Evolutionary conservation across 2,113 vertebrate genomes (phyloP).

Genomic region (Labeo catla): DNA sequence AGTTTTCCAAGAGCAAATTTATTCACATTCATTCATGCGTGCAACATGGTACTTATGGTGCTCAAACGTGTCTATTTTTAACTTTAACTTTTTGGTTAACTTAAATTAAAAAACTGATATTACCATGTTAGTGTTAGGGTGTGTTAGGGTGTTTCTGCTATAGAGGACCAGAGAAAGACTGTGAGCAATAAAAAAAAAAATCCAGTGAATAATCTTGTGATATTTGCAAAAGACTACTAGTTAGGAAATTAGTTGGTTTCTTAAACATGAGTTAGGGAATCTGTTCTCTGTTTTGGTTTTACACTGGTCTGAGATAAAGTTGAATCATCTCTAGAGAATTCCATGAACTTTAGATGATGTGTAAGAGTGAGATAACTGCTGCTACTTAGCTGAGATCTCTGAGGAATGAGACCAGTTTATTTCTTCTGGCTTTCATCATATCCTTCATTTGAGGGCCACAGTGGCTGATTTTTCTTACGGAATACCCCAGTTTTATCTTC

Average conservation of each 20-base stretch:
- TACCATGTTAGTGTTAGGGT: neutral
- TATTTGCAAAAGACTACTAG: neutral
- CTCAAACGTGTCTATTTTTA: neutral
- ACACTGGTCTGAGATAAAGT: neutral
- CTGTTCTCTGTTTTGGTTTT: neutral
- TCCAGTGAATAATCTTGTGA: neutral
- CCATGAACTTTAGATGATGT: slow-evolving; percentile 22
- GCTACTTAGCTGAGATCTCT: slow-evolving; percentile 39
- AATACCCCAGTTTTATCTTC: slow-evolving; percentile 17
- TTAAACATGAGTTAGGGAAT: too few species aligned
- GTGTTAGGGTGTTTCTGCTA: neutral
- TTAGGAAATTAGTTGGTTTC: neutral
- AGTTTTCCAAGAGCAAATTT: neutral
- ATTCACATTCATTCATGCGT: neutral
- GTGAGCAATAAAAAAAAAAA: neutral
- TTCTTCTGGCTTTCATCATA: slow-evolving; percentile 34
- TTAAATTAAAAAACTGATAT: neutral
- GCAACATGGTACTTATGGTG: neutral
- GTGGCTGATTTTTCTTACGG: neutral
- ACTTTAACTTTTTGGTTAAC: neutral
- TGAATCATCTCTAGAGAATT: neutral
- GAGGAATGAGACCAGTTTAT: slow-evolving; percentile 30
- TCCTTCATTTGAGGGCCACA: slow-evolving; percentile 29
- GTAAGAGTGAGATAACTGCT: slow-evolving; percentile 20
- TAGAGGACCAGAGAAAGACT: neutral